A percentile compares a stretch with the other conserved stretches of the same genome.
Evolutionary conservation across 2,797 vertebrate genomes (phyloP).

Genomic region (Pygocentrus nattereri): DNA sequence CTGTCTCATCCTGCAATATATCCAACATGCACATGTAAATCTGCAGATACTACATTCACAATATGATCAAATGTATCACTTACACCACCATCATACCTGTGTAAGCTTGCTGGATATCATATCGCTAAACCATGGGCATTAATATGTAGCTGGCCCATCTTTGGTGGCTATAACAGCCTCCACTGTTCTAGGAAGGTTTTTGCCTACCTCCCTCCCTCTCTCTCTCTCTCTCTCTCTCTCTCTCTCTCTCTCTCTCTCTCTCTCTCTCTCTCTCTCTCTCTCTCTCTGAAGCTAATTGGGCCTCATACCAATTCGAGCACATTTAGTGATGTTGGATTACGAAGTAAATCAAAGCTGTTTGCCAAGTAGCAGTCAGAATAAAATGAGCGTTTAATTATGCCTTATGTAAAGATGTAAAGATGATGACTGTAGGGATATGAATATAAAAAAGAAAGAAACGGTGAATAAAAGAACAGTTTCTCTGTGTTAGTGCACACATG

Average conservation of each 20-base stretch:
- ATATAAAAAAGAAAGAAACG: neutral
- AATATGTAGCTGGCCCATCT: too few relatives aligned
- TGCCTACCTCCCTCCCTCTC: neutral
- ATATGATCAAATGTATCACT: too few relatives aligned
- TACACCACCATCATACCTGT: too few relatives aligned
- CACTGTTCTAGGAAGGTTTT: too few relatives aligned
- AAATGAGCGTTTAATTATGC: slow-evolving; percentile 30
- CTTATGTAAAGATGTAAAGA: slow-evolving; percentile 17
- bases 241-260: neutral
- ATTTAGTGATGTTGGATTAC: slow-evolving; percentile 22
- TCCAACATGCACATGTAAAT: too few relatives aligned
- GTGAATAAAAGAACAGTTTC: neutral
- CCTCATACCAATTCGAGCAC: slow-evolving; percentile 5
- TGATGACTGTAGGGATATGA: slow-evolving; percentile 10
- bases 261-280: neutral
- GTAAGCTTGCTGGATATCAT: too few relatives aligned
- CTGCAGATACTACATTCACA: too few relatives aligned
- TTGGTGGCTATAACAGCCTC: too few relatives aligned
- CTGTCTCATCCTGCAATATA: too few relatives aligned
- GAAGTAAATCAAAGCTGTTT: slow-evolving; percentile 31
- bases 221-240: neutral
- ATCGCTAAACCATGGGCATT: too few relatives aligned
- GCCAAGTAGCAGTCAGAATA: slow-evolving; percentile 14
- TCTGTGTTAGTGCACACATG: neutral
- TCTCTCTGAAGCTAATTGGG: slow-evolving; percentile 12